Evolutionary conservation across 2,888 invertebrate species (phyloP).

Genomic region (Malthinus seriepunctatus): DNA sequence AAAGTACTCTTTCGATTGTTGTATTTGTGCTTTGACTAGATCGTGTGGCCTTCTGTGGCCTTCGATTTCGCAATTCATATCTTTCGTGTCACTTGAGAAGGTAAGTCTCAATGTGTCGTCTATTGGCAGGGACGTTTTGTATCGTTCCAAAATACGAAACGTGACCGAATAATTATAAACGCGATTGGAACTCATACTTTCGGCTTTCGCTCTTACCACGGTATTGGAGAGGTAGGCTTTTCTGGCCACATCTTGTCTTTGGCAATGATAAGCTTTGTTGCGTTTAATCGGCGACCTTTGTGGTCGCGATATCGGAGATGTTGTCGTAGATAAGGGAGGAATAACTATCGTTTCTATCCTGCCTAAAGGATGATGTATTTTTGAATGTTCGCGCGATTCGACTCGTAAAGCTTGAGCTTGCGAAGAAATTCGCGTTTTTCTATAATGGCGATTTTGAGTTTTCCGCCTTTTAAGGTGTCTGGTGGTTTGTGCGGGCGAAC

Average conservation of each 20-base stretch:
- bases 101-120: slow-evolving; percentile 59
- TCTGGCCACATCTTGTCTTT: slow-evolving; percentile 65
- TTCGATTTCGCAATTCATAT: slow-evolving; percentile 45
- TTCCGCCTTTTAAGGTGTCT: slow-evolving; percentile 25
- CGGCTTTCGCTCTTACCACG: slow-evolving; percentile 67
- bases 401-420: slow-evolving; percentile 30
- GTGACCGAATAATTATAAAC: slow-evolving; percentile 66
- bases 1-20: slow-evolving; percentile 61
- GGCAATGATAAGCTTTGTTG: slow-evolving; percentile 56
- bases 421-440: slow-evolving; percentile 7
- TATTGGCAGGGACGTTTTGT: slow-evolving; percentile 58
- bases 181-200: slow-evolving; percentile 64
- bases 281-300: slow-evolving; percentile 37
- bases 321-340: slow-evolving; percentile 21
- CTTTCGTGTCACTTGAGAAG: slow-evolving; percentile 55
- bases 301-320: slow-evolving; percentile 30
- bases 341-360: slow-evolving; percentile 28
- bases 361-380: slow-evolving; percentile 19
- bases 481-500: slow-evolving; percentile 18
- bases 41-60: slow-evolving; percentile 42
- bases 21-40: slow-evolving; percentile 61
- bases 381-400: slow-evolving; percentile 23
- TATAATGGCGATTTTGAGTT: slow-evolving; percentile 14
- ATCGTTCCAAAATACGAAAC: slow-evolving; percentile 66
- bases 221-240: slow-evolving; percentile 68